Conservation (phyloP, 2,888 invertebrate species). For the Ferrisia virgata region DNA sequence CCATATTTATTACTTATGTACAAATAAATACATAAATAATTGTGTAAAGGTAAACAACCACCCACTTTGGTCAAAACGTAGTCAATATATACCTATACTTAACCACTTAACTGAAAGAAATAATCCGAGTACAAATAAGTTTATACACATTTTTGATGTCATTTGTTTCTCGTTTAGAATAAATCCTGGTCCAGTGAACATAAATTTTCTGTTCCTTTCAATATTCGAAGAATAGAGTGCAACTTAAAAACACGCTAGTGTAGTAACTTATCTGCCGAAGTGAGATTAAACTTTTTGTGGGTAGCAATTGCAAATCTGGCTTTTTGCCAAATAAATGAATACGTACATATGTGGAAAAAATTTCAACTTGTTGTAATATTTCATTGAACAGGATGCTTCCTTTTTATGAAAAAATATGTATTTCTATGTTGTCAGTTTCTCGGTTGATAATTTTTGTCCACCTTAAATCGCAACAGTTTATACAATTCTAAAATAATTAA, state of each 20-base stretch:
- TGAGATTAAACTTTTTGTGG: no score
- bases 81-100: no score
- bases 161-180: background rate
- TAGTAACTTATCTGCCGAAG: no score
- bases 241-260: background rate
- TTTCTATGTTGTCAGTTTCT: no score
- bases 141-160: no score
- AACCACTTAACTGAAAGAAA: no score
- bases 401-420: background rate
- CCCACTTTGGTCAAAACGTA: no score
- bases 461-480: background rate
- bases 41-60: no score
- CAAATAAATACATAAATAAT: no score
- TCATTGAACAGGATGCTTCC: background rate
- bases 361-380: background rate
- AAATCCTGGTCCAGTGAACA: background rate
- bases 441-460: background rate
- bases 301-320: no score
- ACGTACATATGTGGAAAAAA: background rate
- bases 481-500: background rate
- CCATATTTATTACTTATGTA: no score
- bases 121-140: no score
- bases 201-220: background rate
- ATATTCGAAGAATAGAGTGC: background rate
- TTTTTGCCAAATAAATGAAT: background rate